Percentiles rank a stretch among this genome's conserved stretches.
phyloP scores from a whole-genome alignment of 37 sponge, comb jelly and placozoan species.

The Hormiphora californensis region DNA sequence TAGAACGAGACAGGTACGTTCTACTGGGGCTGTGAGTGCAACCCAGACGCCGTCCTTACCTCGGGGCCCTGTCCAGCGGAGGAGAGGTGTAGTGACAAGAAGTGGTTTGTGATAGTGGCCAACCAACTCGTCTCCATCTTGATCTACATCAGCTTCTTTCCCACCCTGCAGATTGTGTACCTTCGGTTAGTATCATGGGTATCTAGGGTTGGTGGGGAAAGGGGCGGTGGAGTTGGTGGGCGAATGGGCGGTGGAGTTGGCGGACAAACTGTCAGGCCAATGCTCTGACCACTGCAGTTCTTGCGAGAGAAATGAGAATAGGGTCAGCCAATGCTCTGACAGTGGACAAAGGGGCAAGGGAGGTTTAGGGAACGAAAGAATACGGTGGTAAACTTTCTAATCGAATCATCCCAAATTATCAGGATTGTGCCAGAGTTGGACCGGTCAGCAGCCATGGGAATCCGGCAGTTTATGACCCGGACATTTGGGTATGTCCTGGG shows the following conservation, averaged over 20 bases:
- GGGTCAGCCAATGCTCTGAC: too few relatives aligned
- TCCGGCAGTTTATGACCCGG: not conserved
- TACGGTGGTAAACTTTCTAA: not conserved
- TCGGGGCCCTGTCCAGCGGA: not conserved
- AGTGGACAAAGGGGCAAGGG: too few relatives aligned
- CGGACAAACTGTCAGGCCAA: too few relatives aligned
- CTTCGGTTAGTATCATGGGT: not conserved
- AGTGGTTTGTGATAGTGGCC: not conserved
- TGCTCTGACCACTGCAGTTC: too few relatives aligned
- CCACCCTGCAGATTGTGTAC: not conserved
- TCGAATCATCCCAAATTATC: too few relatives aligned
- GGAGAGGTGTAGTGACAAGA: not conserved
- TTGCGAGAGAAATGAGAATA: too few relatives aligned
- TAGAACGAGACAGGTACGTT: too few relatives aligned
- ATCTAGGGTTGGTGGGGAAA: not conserved
- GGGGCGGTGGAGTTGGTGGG: too few relatives aligned
- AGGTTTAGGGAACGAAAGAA: too few relatives aligned
- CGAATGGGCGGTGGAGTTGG: too few relatives aligned
- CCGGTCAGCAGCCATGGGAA: not conserved
- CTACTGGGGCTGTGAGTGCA: too few relatives aligned
- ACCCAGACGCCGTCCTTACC: too few relatives aligned
- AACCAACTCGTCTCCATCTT: not conserved
- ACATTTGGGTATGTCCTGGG: conserved; percentile 1
- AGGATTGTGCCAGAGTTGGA: not conserved
- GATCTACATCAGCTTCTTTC: not conserved